Conservation (phyloP, 2,888 invertebrate species). For the Eupithecia exiguata region DNA sequence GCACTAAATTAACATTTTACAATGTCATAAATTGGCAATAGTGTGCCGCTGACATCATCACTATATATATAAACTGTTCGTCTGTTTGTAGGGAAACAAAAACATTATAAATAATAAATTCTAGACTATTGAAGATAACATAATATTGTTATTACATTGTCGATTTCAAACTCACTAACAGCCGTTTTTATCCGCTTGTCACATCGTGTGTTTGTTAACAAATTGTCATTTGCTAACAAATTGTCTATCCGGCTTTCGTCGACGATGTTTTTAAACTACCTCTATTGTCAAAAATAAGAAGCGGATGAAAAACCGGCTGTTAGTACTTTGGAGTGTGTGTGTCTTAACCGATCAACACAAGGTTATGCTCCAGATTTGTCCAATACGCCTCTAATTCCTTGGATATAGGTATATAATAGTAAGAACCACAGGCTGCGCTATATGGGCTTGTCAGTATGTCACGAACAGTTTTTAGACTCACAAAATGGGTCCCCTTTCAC, state of each 20-base stretch:
- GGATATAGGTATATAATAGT: background rate
- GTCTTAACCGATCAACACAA: no score
- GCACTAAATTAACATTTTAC: conserved; percentile 16
- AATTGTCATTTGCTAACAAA: no score
- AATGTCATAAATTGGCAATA: conserved; percentile 14
- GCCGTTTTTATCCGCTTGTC: no score
- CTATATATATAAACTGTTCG: background rate
- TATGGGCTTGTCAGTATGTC: background rate
- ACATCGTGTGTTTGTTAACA: no score
- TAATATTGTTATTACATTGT: background rate
- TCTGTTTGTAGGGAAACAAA: background rate
- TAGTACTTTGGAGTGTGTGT: background rate
- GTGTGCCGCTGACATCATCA: conserved; percentile 16
- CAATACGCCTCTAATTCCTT: background rate
- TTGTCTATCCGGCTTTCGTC: no score
- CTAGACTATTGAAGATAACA: background rate
- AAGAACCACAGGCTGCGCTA: background rate
- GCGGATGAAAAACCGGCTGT: no score
- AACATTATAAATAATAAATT: background rate
- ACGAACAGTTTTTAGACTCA: background rate
- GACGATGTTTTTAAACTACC: no score
- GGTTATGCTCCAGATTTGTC: background rate
- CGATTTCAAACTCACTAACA: no score
- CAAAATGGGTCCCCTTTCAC: conserved; percentile 1
- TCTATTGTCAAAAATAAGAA: no score